Evolutionary conservation across 2,797 vertebrate species (phyloP), one percentile per base, ranked within the genome.

Genomic region (Arnoldichthys spilopterus): DNA sequence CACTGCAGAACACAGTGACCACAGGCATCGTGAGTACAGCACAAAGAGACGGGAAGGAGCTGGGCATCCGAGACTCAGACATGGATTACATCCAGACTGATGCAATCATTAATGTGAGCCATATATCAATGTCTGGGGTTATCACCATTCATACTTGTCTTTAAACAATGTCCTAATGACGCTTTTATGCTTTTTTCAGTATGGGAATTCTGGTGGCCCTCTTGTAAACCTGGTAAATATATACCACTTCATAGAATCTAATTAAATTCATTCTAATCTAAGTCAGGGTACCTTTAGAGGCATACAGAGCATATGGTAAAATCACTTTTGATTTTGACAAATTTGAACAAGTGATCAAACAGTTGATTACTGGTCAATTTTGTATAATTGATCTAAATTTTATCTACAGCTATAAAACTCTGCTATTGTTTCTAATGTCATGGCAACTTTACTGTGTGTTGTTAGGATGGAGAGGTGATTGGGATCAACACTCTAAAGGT

Each of bases 31-130:
- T 98, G 79, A 98, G 97, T 91, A 95, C 95, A 0, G 95, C 97
- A 8, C 97, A 98, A 92, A 89, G 97, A 56, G 97, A 97, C 0
- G 97, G 97, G 77, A 94, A 92, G 84, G 96, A 98, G 83, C 93
- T 98, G 71, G 97, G 97, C 68, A 89, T 98, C 56, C 88, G 85
- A 16, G 95, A 98, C 90, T 98, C 97, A 0, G 96, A 98, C 88
- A 98, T 98, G 96, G 97, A 97, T 86, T 98, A 98, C 80, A 86
- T 98, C 80, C 97, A 98, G 89, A 98, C 97, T 0, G 97, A 98
- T 1, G 97, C 97, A 63, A 97, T 97, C 66, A 98, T 98, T 89
- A 98, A 98, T 3, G 97, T 98, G 88, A 95, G 96, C 86, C 66
- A 37, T 3, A 16, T 15, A 58, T 43, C 1, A 56, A 58, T 62